Percentiles rank a stretch among this genome's conserved stretches.
These are phyloP conservation scores for Chelon auratus DNA, from an alignment of 2,797 vertebrate species.

Conservation along the genomic window DNA sequence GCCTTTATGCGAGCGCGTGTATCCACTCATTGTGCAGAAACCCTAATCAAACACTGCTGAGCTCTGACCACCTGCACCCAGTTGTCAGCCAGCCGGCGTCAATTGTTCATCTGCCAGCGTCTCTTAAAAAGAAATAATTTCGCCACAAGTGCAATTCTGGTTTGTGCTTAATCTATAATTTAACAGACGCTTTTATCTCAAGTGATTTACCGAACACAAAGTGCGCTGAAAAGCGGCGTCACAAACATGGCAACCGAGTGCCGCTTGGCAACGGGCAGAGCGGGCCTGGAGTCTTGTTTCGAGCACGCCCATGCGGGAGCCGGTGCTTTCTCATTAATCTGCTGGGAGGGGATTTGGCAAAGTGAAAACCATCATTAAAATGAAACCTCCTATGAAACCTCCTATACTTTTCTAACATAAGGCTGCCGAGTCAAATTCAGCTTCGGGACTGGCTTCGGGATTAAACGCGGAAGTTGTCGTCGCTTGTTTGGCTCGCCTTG, in stretches of 20 bases:
- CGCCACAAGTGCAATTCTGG: constrained; percentile 58
- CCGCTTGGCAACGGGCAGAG: constrained; percentile 46
- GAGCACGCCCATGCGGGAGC: not conserved
- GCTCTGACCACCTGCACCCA: constrained; percentile 65
- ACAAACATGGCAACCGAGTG: constrained; percentile 29
- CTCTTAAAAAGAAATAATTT: constrained; percentile 68
- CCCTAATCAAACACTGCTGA: constrained; percentile 56
- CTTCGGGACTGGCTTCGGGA: not conserved
- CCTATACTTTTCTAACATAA: no score
- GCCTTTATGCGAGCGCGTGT: constrained; percentile 16
- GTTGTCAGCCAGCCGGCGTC: constrained; percentile 50
- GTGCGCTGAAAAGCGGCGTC: constrained; percentile 37
- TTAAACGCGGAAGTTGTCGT: constrained; percentile 15
- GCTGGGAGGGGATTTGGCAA: constrained; percentile 25
- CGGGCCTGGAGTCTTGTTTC: constrained; percentile 13
- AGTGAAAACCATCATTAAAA: constrained; percentile 33
- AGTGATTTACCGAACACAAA: constrained; percentile 63
- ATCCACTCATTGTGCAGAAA: constrained; percentile 48
- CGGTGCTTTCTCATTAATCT: constrained; percentile 33
- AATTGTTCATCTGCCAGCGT: constrained; percentile 44
- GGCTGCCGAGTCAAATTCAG: not conserved
- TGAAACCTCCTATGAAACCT: constrained; percentile 1
- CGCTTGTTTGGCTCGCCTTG: constrained; percentile 27
- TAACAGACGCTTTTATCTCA: constrained; percentile 58
- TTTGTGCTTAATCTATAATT: constrained; percentile 71